Percentiles rank a stretch among this genome's conserved stretches.
These are phyloP conservation scores for Caenorhabditis drosophilae DNA, from an alignment of 2,888 invertebrate species.

Conservation along the genomic window DNA sequence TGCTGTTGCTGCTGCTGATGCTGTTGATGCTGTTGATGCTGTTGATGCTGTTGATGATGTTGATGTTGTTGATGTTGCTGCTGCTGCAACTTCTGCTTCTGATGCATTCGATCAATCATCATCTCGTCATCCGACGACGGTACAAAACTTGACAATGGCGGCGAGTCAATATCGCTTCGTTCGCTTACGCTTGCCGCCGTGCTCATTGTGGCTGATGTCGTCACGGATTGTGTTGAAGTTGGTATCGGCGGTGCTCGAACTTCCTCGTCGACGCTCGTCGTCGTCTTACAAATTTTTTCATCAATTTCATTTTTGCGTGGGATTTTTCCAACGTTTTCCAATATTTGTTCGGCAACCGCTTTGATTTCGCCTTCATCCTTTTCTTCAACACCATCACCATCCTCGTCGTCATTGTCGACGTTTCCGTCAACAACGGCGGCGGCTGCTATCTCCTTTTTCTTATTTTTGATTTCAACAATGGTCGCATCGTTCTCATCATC, in stretches of 20 bases:
- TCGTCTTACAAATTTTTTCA: too few relatives aligned
- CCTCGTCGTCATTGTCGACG: constrained; percentile 4
- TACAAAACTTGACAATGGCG: constrained; percentile 14
- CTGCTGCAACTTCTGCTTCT: too few relatives aligned
- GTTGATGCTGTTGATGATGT: too few relatives aligned
- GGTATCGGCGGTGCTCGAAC: constrained; percentile 22
- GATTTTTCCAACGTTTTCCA: background rate
- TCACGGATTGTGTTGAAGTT: constrained; percentile 24
- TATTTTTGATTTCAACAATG: background rate
- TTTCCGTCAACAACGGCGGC: background rate
- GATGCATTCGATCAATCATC: too few relatives aligned
- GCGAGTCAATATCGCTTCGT: constrained; percentile 26
- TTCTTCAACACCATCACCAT: background rate
- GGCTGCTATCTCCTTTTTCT: background rate
- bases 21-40: too few relatives aligned
- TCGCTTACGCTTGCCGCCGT: constrained; percentile 31
- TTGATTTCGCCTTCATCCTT: background rate
- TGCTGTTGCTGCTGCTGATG: too few relatives aligned
- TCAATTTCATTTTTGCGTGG: background rate
- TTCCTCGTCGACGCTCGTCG: constrained; percentile 5
- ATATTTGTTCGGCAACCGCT: background rate
- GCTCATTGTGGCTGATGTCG: constrained; percentile 27
- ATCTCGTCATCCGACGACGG: constrained; percentile 26
- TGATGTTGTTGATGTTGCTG: too few relatives aligned
- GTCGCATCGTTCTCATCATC: too few relatives aligned